Evolutionary conservation across 2,113 vertebrate species (phyloP), one percentile per base, ranked within the genome.

Genomic region (Blennius ocellaris): DNA sequence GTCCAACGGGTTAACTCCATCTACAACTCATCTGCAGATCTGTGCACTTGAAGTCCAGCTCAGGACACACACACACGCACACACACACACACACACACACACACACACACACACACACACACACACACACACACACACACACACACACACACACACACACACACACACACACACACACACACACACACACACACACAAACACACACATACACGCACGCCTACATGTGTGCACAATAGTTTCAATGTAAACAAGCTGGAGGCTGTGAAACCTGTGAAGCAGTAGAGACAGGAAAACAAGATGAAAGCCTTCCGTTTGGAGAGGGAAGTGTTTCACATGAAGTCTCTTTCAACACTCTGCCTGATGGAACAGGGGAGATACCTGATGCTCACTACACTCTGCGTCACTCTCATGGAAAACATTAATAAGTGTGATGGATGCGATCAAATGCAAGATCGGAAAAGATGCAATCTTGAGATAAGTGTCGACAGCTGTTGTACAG

Each of bases 1-100:
- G 52, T 93, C 71, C 93, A 95, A 69, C 89, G 93, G 59, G 91
- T 90, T 12, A 95, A 95, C 89, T 93, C 92, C 30, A 94, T 95
- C 71, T 95, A 95, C 75, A 93, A 93, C 85, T 94, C 85, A 50
- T 89, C 89, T 43, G 85, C 85, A 57, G 88, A 87, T 14, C 59
- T 84, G 48, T 88, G 81, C 51, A 81, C 64, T 12, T 88, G 78
- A 83, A 59, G 60, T 36, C 2, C 21, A 30, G 21, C 21, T 30
- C 21, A 30, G 21, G 21, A 2, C 4, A 30, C 21, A 4, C 21
- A 30, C 21, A 30, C 21, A 30, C 21, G 4, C 21, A 30, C 21
- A 2, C 21, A 2, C 21, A 2, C 21, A 30, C 21, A 30, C 21
- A 30, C 21, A 2, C 2, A 30, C 21, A 30, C 21, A 30, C 21